Percentiles rank a stretch among this genome's conserved stretches.
Evolutionary conservation across 1,140 invertebrate species (phyloP).

Genomic region (Andricus grossulariae): DNA sequence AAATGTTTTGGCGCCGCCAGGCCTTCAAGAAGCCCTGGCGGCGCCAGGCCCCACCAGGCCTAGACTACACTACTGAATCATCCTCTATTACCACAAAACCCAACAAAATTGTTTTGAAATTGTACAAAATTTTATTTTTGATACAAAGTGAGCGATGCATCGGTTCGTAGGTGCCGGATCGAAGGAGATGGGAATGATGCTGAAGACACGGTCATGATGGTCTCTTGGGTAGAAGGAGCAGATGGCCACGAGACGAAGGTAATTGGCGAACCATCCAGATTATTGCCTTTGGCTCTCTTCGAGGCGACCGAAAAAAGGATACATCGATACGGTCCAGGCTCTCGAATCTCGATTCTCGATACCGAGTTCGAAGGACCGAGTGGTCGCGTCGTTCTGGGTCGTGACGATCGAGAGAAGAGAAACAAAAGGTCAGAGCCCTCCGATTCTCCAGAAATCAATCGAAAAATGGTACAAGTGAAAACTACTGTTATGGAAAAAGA

Average conservation of each 20-base stretch:
- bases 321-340: constrained; percentile 38
- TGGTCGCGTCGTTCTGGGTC: constrained; percentile 40
- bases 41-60: no score
- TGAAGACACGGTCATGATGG: constrained; percentile 42
- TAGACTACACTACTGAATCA: no score
- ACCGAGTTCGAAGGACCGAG: constrained; percentile 39
- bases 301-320: constrained; percentile 42
- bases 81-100: no score
- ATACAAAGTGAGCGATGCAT: neutral
- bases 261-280: constrained; percentile 68
- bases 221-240: constrained; percentile 57
- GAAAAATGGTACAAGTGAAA: neutral
- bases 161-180: constrained; percentile 9
- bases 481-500: neutral
- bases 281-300: constrained; percentile 60
- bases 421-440: constrained; percentile 28
- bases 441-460: constrained; percentile 15
- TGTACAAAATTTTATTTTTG: no score
- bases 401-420: neutral
- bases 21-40: no score
- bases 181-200: constrained; percentile 24
- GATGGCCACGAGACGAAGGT: constrained; percentile 70
- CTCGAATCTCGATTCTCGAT: constrained; percentile 41
- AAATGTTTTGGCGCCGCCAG: no score
- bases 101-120: no score